Conservation (phyloP, 2,888 invertebrate genomes). For the Brassicogethes aeneus region DNA sequence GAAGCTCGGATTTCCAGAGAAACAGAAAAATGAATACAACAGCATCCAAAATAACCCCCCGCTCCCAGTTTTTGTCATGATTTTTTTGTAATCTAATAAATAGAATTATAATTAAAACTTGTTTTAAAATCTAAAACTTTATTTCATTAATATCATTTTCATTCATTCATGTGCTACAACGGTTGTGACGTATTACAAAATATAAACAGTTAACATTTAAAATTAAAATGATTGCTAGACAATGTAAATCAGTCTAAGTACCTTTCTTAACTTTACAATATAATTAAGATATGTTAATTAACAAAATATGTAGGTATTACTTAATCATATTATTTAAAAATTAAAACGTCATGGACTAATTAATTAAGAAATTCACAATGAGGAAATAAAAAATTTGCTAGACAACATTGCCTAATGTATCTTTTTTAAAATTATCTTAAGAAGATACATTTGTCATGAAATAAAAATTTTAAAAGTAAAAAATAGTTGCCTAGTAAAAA, state of each 20-base stretch:
- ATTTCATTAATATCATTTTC: conserved; percentile 21
- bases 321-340: conserved; percentile 3
- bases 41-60: too few species aligned
- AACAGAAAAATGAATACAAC: too few species aligned
- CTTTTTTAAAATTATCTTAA: conserved; percentile 1
- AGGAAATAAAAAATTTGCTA: conserved; percentile 1
- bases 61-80: too few species aligned
- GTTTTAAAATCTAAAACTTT: conserved; percentile 36
- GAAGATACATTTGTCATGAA: conserved; percentile 1
- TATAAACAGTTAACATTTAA: conserved; percentile 31
- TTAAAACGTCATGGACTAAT: not conserved
- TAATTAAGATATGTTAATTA: conserved; percentile 6
- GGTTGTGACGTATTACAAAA: conserved; percentile 35
- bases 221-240: conserved; percentile 4
- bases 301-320: conserved; percentile 2
- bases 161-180: conserved; percentile 39
- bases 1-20: too few species aligned
- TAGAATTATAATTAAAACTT: too few species aligned
- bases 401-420: conserved; percentile 1
- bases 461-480: too few species aligned
- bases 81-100: too few species aligned
- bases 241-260: conserved; percentile 24
- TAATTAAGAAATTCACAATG: not conserved
- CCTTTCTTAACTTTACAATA: conserved; percentile 8
- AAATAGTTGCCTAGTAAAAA: too few species aligned